Evolutionary conservation across 1,140 invertebrate genomes (phyloP).

Genomic region (Antheraea mylitta): DNA sequence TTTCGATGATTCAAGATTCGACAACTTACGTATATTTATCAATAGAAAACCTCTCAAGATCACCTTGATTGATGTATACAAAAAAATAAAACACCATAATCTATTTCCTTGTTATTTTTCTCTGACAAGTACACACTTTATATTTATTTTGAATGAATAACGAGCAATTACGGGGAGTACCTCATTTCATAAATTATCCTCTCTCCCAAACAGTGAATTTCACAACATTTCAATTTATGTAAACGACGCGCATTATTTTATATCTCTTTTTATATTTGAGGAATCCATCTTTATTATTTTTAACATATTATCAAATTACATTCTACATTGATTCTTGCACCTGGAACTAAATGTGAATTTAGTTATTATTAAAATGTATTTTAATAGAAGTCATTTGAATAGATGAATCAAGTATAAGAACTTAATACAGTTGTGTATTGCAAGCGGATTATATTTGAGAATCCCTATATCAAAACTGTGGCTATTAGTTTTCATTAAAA

Average conservation of each 20-base stretch:
- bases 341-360: too few species aligned
- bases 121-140: neutral
- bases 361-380: too few species aligned
- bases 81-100: neutral
- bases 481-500: too few species aligned
- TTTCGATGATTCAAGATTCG: too few species aligned
- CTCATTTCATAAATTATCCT: slow-evolving; percentile 4
- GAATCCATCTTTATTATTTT: neutral
- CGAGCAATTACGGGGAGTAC: neutral
- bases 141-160: slow-evolving; percentile 4
- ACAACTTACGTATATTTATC: too few species aligned
- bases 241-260: neutral
- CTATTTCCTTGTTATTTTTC: neutral
- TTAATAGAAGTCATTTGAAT: too few species aligned
- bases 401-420: too few species aligned
- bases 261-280: neutral
- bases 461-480: too few species aligned
- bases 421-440: too few species aligned
- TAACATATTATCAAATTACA: neutral
- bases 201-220: neutral
- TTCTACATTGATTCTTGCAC: neutral
- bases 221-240: neutral
- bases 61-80: neutral
- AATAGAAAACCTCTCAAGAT: neutral
- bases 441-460: too few species aligned